These are phyloP conservation scores for Pholis gunnellus DNA, from an alignment of 2,113 vertebrate genomes.

Conservation along the genomic window DNA sequence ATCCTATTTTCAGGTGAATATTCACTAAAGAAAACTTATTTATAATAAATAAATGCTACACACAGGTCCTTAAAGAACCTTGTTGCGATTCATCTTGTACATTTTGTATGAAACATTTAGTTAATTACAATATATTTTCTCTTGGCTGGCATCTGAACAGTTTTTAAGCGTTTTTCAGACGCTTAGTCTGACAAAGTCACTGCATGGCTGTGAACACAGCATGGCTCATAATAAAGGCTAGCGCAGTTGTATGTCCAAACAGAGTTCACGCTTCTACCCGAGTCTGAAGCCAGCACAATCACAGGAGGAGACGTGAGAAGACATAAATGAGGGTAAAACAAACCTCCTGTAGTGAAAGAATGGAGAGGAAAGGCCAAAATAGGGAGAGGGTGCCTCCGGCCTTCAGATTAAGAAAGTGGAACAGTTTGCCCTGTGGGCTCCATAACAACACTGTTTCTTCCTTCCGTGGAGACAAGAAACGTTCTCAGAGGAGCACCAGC, in stretches of 20 bases:
- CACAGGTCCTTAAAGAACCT: not conserved
- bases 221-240: not conserved
- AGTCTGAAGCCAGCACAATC: conserved; percentile 7
- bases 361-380: not conserved
- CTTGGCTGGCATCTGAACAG: not conserved
- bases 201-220: not conserved
- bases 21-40: too few relatives aligned
- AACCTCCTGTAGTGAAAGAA: conserved; percentile 3
- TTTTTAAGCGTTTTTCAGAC: not conserved
- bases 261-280: not conserved
- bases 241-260: not conserved
- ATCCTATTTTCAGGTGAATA: too few relatives aligned
- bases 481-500: not conserved
- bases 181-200: too few relatives aligned
- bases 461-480: not conserved
- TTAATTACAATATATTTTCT: not conserved
- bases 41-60: too few relatives aligned
- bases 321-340: conserved; percentile 1
- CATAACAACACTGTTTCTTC: conserved; percentile 31
- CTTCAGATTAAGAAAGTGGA: conserved; percentile 28
- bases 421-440: conserved; percentile 17
- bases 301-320: not conserved
- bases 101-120: not conserved
- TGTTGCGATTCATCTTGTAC: not conserved
- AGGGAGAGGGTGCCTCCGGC: not conserved